Base-by-base conservation (phyloP, 2,797 vertebrate species). In the Lacerta bilineata region DNA sequence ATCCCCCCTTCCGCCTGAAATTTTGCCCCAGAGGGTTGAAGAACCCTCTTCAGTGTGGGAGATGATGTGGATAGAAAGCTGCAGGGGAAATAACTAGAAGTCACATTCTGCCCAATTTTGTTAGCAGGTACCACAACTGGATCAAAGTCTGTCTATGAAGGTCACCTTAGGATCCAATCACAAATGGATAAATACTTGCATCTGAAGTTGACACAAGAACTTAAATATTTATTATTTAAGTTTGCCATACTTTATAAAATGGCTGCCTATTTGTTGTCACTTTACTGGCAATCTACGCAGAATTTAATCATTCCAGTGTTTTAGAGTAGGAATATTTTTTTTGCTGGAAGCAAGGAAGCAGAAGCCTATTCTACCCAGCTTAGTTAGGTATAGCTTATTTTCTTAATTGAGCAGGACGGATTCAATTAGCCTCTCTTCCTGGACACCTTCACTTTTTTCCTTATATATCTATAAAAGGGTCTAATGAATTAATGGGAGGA, bases 271-370 rank as follows among this genome's bases (percentile, higher is more conserved):
- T 88, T 4, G 69, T 33, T n/a, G 23, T 84, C 66, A 83, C 25
- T 85, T 25, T 39, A 8, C 59, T 88, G 77, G 78, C 41, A 6
- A 76, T 87, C 89, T 74, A 90, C 4, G 64, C 9, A 78, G 10
- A 81, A 79, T 43, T 80, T 71, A 36, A 5, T 89, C 86, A 86
- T 3, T 83, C 36, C 25, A 39, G 9, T 18, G 2, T 15, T 39
- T 55, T 23, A 43, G 75, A 43, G 72, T 46, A 39, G 80, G 46
- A 39, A 0, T 74, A 36, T 81, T 87, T 78, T 87, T 87, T 89
- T 90, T 29, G 84, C 33, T 85, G 59, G 18, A 61, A 61, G 18
- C 59, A 23, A 61, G 18, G 59, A 61, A 61, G 20, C 59, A 74
- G 76, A 55, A 25, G 59, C 11, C 0, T 11, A 10, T 36, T n/a